Base-by-base conservation (phyloP, 2,797 vertebrate genomes). In the Agapornis canus region DNA sequence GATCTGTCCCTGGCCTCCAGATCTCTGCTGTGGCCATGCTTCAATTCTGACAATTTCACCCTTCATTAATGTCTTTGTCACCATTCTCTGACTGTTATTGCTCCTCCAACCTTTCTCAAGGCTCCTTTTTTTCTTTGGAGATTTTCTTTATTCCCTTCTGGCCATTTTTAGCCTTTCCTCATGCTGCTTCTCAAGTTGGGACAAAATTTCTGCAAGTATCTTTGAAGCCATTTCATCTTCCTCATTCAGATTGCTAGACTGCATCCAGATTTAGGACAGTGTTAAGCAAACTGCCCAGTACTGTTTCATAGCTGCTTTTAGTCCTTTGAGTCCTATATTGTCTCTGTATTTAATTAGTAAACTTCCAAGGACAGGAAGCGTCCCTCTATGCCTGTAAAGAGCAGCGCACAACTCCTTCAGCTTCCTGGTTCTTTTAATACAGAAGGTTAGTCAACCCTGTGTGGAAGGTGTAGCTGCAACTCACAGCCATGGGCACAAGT, bases 271-370 rank as follows among this genome's bases (percentile, higher is more conserved):
- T 37, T 27, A 22, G 18, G 77, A 35, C 64, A 40, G 22, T 10
- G 10, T 73, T n/a, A 13, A 43, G 22, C 15, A n/a, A 85, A 54
- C 37, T 35, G n/a, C 64, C 59, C 39, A 5, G 9, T 68, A 7
- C 10, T 26, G 22, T 21, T 75, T 35, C 3, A 0, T 3, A 10
- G 5, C 7, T 66, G 70, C 60, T 45, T 19, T 27, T 29, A 40
- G 37, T 49, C 22, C 37, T 21, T 27, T 0, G 1, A 65, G 2
- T 32, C 22, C 47, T 37, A 0, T 11, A 0, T 47, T 35, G 2
- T 10, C 11, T 45, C 14, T 22, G 40, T 15, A n/a, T 32, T 71
- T 66, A 29, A n/a, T 51, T 23, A 19, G 7, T 60, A 26, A 11
- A 11, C 17, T 52, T 45, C 12, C 16, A 2, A 0, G 4, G 29